Evolutionary conservation across 2,888 invertebrate genomes (phyloP).

Genomic region (Euzetes globulus): DNA sequence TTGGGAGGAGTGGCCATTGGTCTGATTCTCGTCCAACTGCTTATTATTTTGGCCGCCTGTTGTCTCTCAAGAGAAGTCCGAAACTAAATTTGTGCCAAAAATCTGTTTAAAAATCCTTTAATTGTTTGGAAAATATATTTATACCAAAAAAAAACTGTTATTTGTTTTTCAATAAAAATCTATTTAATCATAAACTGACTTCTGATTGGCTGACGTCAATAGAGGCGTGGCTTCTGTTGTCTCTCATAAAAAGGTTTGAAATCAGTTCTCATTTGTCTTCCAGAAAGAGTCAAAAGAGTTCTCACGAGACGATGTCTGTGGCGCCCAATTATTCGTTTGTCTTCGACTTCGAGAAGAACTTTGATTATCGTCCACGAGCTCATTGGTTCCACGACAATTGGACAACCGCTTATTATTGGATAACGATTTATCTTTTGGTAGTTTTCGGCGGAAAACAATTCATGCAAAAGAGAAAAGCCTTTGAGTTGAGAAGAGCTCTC

Average conservation of each 20-base stretch:
- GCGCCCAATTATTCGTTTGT: slow-evolving; percentile 65
- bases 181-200: too few relatives aligned
- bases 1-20: slow-evolving; percentile 2
- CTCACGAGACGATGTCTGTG: not conserved
- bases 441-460: slow-evolving; percentile 88
- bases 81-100: not conserved
- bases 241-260: too few relatives aligned
- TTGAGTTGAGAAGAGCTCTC: slow-evolving; percentile 75
- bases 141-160: not conserved
- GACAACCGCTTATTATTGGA: slow-evolving; percentile 83
- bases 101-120: not conserved
- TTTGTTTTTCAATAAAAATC: not conserved
- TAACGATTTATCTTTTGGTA: slow-evolving; percentile 81
- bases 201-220: not conserved
- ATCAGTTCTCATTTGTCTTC: too few relatives aligned
- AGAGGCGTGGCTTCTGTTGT: not conserved
- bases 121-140: not conserved
- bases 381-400: slow-evolving; percentile 95
- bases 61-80: slow-evolving; percentile 9
- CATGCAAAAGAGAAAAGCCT: slow-evolving; percentile 86
- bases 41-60: not conserved
- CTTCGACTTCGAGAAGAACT: slow-evolving; percentile 90
- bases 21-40: not conserved
- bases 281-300: too few relatives aligned
- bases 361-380: slow-evolving; percentile 76